Percentiles rank a stretch among this genome's conserved stretches.
Evolutionary conservation across 2,113 vertebrate species (phyloP).

Genomic region (Rhadina sibilatrix): DNA sequence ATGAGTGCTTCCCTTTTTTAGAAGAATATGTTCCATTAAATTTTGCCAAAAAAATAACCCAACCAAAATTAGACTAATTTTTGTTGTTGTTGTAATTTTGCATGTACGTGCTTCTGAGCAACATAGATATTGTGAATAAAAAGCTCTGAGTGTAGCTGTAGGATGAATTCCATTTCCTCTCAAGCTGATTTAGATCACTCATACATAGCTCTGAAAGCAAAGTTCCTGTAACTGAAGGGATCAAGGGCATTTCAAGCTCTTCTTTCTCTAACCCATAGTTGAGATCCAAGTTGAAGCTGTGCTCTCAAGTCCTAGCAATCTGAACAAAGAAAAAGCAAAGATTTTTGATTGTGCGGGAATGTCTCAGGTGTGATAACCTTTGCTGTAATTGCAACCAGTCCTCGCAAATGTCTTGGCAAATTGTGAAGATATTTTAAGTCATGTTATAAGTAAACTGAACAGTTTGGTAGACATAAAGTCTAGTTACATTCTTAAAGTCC

Average conservation of each 20-base stretch:
- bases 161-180: background rate
- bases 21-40: background rate
- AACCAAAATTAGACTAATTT: background rate
- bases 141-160: background rate
- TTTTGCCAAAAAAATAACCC: background rate
- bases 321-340: background rate
- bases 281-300: background rate
- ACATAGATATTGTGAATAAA: background rate
- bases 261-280: background rate
- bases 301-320: background rate
- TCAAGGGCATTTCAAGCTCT: background rate
- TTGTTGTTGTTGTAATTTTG: background rate
- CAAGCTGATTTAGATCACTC: background rate
- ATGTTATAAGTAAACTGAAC: background rate
- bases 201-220: background rate
- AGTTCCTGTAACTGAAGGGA: background rate
- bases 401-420: background rate
- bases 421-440: background rate
- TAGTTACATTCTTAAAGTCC: background rate
- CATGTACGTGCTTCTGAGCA: background rate
- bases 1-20: background rate
- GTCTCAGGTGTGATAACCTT: background rate
- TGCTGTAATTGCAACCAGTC: background rate
- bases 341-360: background rate
- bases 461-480: background rate